These are phyloP conservation scores for Tetraodon nigroviridis DNA, from an alignment of 2,113 vertebrate species.

Conservation along the genomic window DNA sequence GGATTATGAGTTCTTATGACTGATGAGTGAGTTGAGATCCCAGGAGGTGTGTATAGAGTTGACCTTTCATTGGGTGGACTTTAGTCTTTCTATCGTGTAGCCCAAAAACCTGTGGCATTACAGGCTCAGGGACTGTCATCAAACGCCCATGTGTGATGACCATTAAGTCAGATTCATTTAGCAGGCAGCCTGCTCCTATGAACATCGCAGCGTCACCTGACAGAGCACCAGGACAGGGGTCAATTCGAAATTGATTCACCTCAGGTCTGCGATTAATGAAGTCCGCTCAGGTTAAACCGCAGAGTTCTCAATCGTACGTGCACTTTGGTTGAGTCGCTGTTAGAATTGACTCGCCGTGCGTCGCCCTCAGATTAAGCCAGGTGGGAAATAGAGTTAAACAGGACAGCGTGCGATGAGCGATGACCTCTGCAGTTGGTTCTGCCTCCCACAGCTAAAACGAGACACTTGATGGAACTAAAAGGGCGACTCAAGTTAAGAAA, in stretches of 20 bases:
- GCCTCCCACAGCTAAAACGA: conserved; percentile 39
- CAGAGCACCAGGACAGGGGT: conserved; percentile 54
- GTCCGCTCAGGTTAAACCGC: conserved; percentile 71
- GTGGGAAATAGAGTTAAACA: conserved; percentile 69
- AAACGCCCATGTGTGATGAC: conserved; percentile 41
- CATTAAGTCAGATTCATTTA: conserved; percentile 63
- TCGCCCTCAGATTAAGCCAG: conserved; percentile 64
- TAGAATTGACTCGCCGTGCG: conserved; percentile 63
- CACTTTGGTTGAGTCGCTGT: conserved; percentile 55
- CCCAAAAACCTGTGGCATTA: conserved; percentile 48
- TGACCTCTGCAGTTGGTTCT: conserved; percentile 53
- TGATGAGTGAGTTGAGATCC: conserved; percentile 57
- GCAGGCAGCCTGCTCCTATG: conserved; percentile 53
- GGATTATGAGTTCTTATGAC: conserved; percentile 50
- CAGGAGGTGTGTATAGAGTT: conserved; percentile 59
- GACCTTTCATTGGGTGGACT: conserved; percentile 48
- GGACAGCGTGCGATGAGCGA: conserved; percentile 48
- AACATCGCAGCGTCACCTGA: conserved; percentile 60
- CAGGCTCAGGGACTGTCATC: conserved; percentile 16
- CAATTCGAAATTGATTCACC: conserved; percentile 73
- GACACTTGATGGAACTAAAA: conserved; percentile 44
- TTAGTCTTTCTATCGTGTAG: conserved; percentile 29
- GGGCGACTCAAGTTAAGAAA: conserved; percentile 12
- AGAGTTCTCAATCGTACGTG: conserved; percentile 61
- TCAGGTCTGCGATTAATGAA: conserved; percentile 69